Evolutionary conservation across 2,797 vertebrate genomes (phyloP), one percentile per base, ranked within the genome.

Genomic region (Silurus aristotelis): DNA sequence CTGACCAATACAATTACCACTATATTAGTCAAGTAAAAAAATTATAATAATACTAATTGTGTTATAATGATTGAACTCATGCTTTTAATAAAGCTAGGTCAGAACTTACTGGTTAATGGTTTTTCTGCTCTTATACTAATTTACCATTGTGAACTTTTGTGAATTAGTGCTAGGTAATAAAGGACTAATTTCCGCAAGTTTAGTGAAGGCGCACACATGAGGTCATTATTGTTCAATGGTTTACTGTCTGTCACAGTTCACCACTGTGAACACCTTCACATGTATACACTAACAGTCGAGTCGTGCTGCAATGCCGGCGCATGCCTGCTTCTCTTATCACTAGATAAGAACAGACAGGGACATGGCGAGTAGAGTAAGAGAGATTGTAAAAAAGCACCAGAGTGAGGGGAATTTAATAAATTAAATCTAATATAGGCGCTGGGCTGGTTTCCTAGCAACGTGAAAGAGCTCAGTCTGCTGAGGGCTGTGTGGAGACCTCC

Each of bases 401-500:
- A 85, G 92, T 72, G 92, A 91, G 91, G 89, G 89, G 93, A 94
- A 94, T 95, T 94, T 93, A 93, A 95, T 95, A 94, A 94, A 95
- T 94, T 94, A 94, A 91, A 94, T 94, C 88, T 91, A 91, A 92
- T 91, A 87, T 92, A 93, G 93, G 93, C 91, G 85, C 93, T 91
- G 90, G 89, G 91, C 86, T 80, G 92, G 94, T 95, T 90, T 93
- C 95, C 94, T 95, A 95, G 95, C 95, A 95, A 95, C 95, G 89
- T 88, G 88, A 89, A 90, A 89, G 89, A 94, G 92, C 91, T 84
- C 84, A 92, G 93, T 90, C 91, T 91, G 92, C 91, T 91, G 91
- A 93, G 91, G 93, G 91, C 92, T 88, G 90, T 90, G 92, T 90
- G 92, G 92, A 94, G 91, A 92, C 92, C 89, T 90, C 87, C 87